Conservation (phyloP, 2,888 invertebrate genomes). For the Gari tellinella region DNA sequence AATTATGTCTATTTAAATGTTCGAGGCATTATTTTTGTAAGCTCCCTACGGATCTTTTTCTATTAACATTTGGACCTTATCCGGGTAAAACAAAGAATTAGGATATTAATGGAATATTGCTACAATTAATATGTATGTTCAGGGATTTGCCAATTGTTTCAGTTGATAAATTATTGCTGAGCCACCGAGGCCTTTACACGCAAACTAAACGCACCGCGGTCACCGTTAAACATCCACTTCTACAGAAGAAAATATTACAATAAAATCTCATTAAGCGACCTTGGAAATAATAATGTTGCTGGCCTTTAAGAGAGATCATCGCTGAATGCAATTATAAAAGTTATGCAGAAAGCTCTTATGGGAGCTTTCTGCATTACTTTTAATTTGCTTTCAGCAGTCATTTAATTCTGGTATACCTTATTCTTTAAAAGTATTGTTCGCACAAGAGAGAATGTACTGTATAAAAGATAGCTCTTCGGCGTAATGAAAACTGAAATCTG, state of each 20-base stretch:
- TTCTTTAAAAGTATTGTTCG: no score
- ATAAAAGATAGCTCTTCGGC: neutral
- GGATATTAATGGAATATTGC: conserved; percentile 34
- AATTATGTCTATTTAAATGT: conserved; percentile 57
- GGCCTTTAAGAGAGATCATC: no score
- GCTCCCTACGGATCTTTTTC: conserved; percentile 29
- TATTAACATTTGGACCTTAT: conserved; percentile 52
- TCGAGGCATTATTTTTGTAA: conserved; percentile 23
- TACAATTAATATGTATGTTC: conserved; percentile 61
- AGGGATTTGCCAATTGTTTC: conserved; percentile 42
- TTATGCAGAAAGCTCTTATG: no score
- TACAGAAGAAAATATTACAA: no score
- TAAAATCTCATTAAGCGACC: no score
- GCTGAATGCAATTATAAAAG: no score
- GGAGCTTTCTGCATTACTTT: no score
- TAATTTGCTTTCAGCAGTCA: no score
- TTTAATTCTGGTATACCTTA: no score
- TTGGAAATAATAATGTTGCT: no score
- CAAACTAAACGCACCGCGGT: conserved; percentile 5
- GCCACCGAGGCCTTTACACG: conserved; percentile 16
- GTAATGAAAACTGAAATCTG: no score
- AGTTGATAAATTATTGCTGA: conserved; percentile 30
- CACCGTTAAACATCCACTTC: neutral
- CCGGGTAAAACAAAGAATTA: conserved; percentile 22
- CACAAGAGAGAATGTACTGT: no score